Base-by-base conservation (phyloP, 2,888 invertebrate genomes). In the Salpingus planirostris region DNA sequence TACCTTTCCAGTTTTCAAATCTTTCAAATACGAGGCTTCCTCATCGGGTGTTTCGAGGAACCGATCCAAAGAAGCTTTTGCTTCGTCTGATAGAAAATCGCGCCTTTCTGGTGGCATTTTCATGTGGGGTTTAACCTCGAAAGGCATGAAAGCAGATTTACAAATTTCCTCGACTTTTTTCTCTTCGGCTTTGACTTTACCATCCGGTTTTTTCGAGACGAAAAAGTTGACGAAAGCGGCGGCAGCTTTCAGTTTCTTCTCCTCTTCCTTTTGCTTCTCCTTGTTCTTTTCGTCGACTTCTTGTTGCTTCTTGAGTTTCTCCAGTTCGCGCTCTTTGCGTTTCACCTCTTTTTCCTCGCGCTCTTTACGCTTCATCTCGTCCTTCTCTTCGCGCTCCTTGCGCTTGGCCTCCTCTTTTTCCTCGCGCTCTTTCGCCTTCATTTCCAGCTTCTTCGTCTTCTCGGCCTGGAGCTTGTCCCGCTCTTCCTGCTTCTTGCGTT, bases 91-190 rank as follows among this genome's bases (percentile, higher is more conserved):
- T 8, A 89, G 62, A 7, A 60, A 56, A 27, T 69, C 67, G 41
- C 91, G 72, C 10, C 67, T 64, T 2, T 73, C 53, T 0, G 89
- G 89, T 2, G 95, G 92, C 38, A 95, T 55, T 55, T 79, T 76
- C 92, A 95, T 93, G 56, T 89, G 86, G 21, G 76, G 77, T 66
- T 91, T 92, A 2, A 92, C 64, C 60, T 76, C 73, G 47, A 80
- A 80, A 1, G 78, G 77, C 66, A 75, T 73, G 50, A 81, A 82
- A 36, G 70, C 71, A 6, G 18, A 18, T 8, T 7, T 8, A n/a
- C n/a, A n/a, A 8, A 7, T 26, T 7, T 13, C 10, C 5, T 23
- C 13, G 11, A 13, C 21, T 26, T 30, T 31, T n/a, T 15, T 21
- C 14, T 35, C 35, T 14, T 31, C 35, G 3, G 13, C 10, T 6